phyloP scores from a whole-genome alignment of 2,113 vertebrate species.

The Hydrochoerus hydrochaeris region DNA sequence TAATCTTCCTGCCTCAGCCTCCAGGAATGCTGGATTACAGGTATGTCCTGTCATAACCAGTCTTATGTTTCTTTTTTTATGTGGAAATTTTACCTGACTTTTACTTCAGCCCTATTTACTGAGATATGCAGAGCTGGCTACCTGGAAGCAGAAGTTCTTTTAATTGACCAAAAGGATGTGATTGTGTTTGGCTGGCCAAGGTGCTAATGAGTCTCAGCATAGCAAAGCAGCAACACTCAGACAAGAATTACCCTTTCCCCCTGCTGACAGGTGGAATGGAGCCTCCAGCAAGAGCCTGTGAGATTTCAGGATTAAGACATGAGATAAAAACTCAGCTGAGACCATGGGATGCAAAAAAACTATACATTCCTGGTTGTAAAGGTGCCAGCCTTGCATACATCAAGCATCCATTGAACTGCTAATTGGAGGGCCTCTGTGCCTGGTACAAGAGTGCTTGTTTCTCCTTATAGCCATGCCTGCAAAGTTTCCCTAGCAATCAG shows the following conservation, averaged over 20 bases:
- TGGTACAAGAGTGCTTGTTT: background rate
- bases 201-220: background rate
- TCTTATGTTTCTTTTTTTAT: background rate
- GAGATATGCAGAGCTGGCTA: background rate
- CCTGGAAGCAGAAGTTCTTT: background rate
- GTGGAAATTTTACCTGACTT: background rate
- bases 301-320: background rate
- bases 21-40: background rate
- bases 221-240: background rate
- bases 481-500: background rate
- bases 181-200: background rate
- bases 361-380: background rate
- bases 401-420: background rate
- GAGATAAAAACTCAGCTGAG: background rate
- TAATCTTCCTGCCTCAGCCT: background rate
- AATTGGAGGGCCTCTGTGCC: too few relatives aligned
- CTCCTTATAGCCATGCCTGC: background rate
- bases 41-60: background rate
- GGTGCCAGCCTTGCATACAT: background rate
- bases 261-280: background rate
- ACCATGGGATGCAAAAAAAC: background rate
- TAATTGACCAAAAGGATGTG: background rate
- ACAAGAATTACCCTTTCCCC: background rate
- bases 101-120: background rate
- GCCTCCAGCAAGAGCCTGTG: background rate